phyloP scores from a whole-genome alignment of 23 tunicate genomes.

The Aplidium turbinatum region DNA sequence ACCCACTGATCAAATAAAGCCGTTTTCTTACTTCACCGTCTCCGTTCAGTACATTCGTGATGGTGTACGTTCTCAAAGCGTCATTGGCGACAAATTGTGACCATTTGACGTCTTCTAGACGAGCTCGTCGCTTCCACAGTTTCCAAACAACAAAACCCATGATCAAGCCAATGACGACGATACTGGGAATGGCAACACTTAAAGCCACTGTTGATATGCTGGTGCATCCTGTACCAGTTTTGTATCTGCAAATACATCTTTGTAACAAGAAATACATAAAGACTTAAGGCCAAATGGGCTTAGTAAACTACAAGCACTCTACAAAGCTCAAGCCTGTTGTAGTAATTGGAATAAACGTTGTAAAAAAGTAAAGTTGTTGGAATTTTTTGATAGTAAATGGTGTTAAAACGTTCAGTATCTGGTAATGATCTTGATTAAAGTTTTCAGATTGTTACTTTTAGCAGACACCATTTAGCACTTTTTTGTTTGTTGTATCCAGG shows the following conservation, averaged over 20 bases:
- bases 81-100: slow-evolving; percentile 40
- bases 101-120: slow-evolving; percentile 30
- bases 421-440: too few species aligned
- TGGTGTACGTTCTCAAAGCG: slow-evolving; percentile 23
- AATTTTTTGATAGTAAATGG: too few species aligned
- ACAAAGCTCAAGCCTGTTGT: too few species aligned
- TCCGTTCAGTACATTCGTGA: neutral
- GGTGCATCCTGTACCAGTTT: slow-evolving; percentile 35
- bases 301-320: too few species aligned
- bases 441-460: too few species aligned
- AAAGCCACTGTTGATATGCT: slow-evolving; percentile 5
- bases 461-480: too few species aligned
- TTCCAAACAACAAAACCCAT: slow-evolving; percentile 10
- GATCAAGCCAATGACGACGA: slow-evolving; percentile 7
- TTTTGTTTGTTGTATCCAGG: too few species aligned
- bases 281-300: too few species aligned
- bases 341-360: too few species aligned
- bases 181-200: slow-evolving; percentile 20
- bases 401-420: too few species aligned
- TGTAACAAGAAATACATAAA: neutral
- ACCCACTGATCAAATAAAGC: too few species aligned
- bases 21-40: slow-evolving; percentile 1
- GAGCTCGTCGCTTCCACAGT: slow-evolving; percentile 5
- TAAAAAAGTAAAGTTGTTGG: too few species aligned
- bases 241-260: slow-evolving; percentile 10